phyloP scores from a whole-genome alignment of 2,797 vertebrate genomes.

The Oreochromis grahami region DNA sequence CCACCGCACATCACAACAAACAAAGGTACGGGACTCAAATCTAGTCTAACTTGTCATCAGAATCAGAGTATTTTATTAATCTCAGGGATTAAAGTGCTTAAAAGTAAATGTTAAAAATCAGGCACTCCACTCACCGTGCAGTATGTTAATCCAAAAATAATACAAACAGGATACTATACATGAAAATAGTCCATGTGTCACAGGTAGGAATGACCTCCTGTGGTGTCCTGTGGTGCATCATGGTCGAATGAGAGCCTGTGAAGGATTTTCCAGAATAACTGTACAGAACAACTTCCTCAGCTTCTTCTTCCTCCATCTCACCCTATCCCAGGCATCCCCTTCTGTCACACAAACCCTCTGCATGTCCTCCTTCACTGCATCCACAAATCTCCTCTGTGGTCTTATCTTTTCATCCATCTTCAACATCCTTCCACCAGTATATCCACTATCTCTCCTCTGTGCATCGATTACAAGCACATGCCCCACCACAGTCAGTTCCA shows the following conservation, averaged over 20 bases:
- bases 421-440: neutral
- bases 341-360: neutral
- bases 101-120: neutral
- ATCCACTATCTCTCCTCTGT: neutral
- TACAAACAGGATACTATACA: neutral
- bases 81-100: neutral
- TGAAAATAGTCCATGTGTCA: neutral
- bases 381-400: neutral
- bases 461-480: neutral
- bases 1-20: slow-evolving; percentile 13
- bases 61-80: neutral
- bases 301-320: neutral
- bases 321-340: neutral
- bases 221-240: neutral
- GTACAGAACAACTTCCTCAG: neutral
- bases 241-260: neutral
- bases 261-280: neutral
- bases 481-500: neutral
- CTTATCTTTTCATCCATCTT: neutral
- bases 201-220: neutral
- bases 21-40: slow-evolving; percentile 51
- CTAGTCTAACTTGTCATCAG: neutral
- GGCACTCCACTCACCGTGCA: neutral
- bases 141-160: neutral
- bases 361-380: neutral